Conservation (phyloP, 2,113 vertebrate species). For the Diphyllodes magnificus region DNA sequence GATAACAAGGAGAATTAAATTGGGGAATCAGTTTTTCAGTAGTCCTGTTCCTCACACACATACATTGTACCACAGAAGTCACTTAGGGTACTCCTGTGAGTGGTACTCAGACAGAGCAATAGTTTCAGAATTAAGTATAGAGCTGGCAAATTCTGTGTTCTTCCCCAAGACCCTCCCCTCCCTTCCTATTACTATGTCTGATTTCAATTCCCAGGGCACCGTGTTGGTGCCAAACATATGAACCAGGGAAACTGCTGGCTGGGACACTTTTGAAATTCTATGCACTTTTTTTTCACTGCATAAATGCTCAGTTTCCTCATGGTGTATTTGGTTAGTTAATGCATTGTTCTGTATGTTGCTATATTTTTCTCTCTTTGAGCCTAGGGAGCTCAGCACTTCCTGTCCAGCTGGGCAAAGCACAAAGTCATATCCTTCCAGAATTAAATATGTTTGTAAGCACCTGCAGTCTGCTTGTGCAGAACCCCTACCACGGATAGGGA, state of each 20-base stretch:
- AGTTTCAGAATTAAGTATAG: background rate
- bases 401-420: slow-evolving; percentile 28
- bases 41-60: background rate
- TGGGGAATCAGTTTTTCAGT: background rate
- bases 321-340: background rate
- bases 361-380: background rate
- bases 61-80: background rate
- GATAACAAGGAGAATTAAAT: background rate
- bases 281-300: background rate
- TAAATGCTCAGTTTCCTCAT: background rate
- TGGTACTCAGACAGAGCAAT: background rate
- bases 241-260: background rate
- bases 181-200: background rate
- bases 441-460: background rate
- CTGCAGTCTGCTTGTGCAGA: background rate
- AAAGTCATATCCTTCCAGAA: background rate
- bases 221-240: background rate
- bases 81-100: background rate
- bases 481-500: accelerated
- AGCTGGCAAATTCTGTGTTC: background rate
- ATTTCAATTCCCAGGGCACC: background rate
- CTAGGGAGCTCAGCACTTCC: slow-evolving; percentile 18
- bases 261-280: background rate
- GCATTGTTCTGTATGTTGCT: background rate
- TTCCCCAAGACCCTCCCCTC: background rate